These are phyloP conservation scores for Pseudeuparius sepicola DNA, from an alignment of 2,888 invertebrate species.

Conservation along the genomic window DNA sequence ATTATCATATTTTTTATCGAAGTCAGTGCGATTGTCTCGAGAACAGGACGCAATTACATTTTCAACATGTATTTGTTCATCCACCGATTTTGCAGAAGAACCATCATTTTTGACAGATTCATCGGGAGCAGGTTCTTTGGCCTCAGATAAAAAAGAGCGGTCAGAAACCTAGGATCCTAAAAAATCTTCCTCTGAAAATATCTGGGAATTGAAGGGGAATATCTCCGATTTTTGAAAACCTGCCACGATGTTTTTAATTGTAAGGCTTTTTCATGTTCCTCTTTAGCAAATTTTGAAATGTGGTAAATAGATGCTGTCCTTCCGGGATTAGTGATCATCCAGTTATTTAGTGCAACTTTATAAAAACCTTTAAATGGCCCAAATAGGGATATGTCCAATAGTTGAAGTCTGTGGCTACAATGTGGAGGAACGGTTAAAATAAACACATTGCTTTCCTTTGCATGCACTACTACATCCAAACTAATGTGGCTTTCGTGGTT, in stretches of 20 bases:
- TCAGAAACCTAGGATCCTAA: background rate
- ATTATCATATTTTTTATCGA: background rate
- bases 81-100: no score
- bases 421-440: conserved; percentile 13
- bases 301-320: conserved; percentile 2
- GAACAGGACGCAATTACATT: no score
- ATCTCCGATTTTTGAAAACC: conserved; percentile 13
- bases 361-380: conserved; percentile 12
- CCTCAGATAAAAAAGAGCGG: no score
- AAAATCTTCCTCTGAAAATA: conserved; percentile 7
- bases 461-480: conserved; percentile 7
- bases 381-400: conserved; percentile 12
- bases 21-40: background rate
- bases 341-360: conserved; percentile 9
- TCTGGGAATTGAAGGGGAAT: conserved; percentile 14
- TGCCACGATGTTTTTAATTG: conserved; percentile 10
- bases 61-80: no score
- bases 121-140: no score
- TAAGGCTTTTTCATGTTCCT: conserved; percentile 12
- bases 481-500: conserved; percentile 13
- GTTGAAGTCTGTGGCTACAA: conserved; percentile 12
- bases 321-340: conserved; percentile 11
- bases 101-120: no score
- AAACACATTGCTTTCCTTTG: conserved; percentile 10
- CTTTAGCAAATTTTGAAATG: conserved; percentile 12